These are phyloP conservation scores for Mizuhopecten yessoensis DNA, from an alignment of 1,140 invertebrate species.

Conservation along the genomic window DNA sequence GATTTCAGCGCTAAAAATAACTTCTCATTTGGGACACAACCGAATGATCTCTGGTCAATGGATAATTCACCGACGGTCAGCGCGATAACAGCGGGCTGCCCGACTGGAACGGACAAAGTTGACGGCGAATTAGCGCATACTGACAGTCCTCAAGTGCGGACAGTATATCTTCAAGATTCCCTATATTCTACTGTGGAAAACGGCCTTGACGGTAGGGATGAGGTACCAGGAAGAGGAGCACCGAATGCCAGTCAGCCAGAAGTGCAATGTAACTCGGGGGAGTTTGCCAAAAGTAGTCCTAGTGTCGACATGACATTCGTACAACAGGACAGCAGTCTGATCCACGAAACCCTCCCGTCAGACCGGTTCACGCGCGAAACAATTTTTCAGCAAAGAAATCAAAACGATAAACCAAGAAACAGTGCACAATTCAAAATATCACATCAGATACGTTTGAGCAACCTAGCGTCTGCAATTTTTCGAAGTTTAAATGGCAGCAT, in stretches of 20 bases:
- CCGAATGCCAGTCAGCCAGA: neutral
- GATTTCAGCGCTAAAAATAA: neutral
- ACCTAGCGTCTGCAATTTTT: neutral
- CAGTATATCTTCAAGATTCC: neutral
- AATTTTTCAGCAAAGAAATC: neutral
- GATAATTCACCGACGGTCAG: neutral
- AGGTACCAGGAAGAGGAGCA: neutral
- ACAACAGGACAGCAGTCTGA: neutral
- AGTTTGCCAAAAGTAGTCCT: neutral
- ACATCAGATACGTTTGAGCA: neutral
- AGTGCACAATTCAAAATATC: neutral
- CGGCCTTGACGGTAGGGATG: neutral
- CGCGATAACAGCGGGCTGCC: neutral
- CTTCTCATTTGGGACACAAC: neutral
- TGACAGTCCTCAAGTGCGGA: neutral
- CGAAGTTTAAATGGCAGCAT: neutral
- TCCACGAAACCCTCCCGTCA: neutral
- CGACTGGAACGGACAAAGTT: neutral
- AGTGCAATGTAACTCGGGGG: neutral
- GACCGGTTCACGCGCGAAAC: neutral
- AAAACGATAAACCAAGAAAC: neutral
- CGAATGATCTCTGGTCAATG: neutral
- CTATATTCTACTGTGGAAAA: neutral
- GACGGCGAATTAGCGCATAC: neutral
- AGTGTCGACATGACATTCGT: neutral